Base-by-base conservation (phyloP, 2,113 vertebrate genomes). In the Syrmaticus mikado region DNA sequence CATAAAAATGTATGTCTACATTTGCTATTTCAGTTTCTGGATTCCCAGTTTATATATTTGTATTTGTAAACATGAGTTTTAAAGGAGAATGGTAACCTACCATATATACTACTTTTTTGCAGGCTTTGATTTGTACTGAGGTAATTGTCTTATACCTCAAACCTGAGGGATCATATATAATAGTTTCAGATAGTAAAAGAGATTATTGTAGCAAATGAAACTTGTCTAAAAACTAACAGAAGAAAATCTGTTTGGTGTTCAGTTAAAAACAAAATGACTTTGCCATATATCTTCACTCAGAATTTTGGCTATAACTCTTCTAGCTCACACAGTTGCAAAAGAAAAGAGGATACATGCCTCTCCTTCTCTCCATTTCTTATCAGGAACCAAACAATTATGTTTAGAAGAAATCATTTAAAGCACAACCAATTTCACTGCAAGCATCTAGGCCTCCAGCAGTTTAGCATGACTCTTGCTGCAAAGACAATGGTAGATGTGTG, bases 391-490 rank as follows among this genome's bases (percentile, higher is more conserved):
- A 87, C 87, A 97, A 98, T 97, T 97, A 92, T 67, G 32, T 96
- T 97, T 94, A 97, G 94, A 97, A 90, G 90, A 95, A 96, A 82
- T 53, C 58, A 81, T 97, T 98, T 97, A 96, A 95, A 96, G 86
- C 92, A 96, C 46, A 85, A 95, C 91, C 94, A 94, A 89, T 97
- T 97, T 97, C 96, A 91, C 95, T 71, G 92, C 89, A 76, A 96
- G 96, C 58, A 15, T 94, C 83, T 75, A 32, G 94, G 90, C 87
- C 68, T 94, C 97, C 97, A 97, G 76, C 96, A 93, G 97, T 93
- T 97, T 88, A 84, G 83, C 83, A 65, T 76, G 94, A 75, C 79
- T 91, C 71, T 94, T 87, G 77, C 65, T 96, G 91, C 89, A 97
- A 75, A 93, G 94, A 94, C 93, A 94, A 97, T 87, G 96, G 82